A percentile compares a stretch with the other conserved stretches of the same genome.
Evolutionary conservation across 2,888 invertebrate species (phyloP).

Genomic region (Pachycephus smyrnensis): DNA sequence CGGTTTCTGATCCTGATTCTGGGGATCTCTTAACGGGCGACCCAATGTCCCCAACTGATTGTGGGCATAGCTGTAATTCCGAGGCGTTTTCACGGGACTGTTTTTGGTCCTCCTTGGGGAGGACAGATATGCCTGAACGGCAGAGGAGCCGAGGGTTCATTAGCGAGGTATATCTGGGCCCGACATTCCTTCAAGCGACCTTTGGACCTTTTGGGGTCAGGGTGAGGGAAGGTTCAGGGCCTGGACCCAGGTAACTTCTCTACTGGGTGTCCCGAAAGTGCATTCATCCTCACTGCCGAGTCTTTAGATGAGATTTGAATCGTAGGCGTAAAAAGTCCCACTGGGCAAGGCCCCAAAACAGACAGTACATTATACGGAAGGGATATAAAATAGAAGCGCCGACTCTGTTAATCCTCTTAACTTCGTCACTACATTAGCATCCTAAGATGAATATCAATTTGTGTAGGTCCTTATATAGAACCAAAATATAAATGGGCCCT

Average conservation of each 20-base stretch:
- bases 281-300: background rate
- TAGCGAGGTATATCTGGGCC: conserved; percentile 54
- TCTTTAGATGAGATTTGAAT: background rate
- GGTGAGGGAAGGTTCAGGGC: conserved; percentile 37
- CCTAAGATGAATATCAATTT: background rate
- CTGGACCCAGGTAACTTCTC: conserved; percentile 39
- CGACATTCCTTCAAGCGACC: conserved; percentile 59
- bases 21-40: conserved; percentile 4
- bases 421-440: background rate
- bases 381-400: background rate
- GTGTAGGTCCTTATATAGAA: background rate
- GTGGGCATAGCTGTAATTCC: conserved; percentile 27
- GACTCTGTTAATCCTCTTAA: background rate
- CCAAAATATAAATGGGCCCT: background rate
- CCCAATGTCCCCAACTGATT: background rate
- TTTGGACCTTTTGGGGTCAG: conserved; percentile 45
- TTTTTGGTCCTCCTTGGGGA: conserved; percentile 2
- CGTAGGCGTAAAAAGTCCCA: background rate
- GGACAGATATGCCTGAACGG: conserved; percentile 27
- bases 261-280: conserved; percentile 33
- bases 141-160: conserved; percentile 50
- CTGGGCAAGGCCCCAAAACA: background rate
- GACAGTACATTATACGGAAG: background rate
- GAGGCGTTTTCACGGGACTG: conserved; percentile 27
- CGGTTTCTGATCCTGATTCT: background rate